Conservation (phyloP, 2,888 invertebrate genomes). For the Apodemia zela region DNA sequence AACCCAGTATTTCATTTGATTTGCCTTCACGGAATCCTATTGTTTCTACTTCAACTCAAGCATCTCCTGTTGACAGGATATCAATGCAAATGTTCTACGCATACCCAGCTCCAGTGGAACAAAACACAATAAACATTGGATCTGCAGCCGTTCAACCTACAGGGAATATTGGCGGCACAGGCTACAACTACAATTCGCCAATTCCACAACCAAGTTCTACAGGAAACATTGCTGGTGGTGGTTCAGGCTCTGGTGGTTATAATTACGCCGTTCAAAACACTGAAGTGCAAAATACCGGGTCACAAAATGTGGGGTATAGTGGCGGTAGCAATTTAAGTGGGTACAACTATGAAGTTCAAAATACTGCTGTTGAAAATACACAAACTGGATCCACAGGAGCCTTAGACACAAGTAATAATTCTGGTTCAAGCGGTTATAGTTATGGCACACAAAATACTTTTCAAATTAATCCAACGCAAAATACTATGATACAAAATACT, state of each 20-base stretch:
- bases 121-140: conserved; percentile 44
- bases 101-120: conserved; percentile 54
- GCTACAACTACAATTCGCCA: conserved; percentile 45
- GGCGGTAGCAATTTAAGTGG: conserved; percentile 18
- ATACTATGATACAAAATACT: conserved; percentile 22
- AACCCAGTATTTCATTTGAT: conserved; percentile 63
- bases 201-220: conserved; percentile 15
- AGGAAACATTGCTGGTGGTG: conserved; percentile 16
- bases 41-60: conserved; percentile 57
- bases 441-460: conserved; percentile 32
- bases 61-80: conserved; percentile 59
- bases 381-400: conserved; percentile 6
- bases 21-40: conserved; percentile 50
- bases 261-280: conserved; percentile 21
- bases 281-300: background rate
- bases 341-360: conserved; percentile 23
- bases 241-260: conserved; percentile 17
- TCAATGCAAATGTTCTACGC: conserved; percentile 69
- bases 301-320: background rate
- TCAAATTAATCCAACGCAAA: conserved; percentile 9
- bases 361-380: conserved; percentile 17
- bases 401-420: conserved; percentile 24
- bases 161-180: conserved; percentile 24
- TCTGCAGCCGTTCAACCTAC: conserved; percentile 23
- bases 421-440: conserved; percentile 36